phyloP scores from a whole-genome alignment of 2,113 vertebrate genomes.

The Cavia aperea region DNA sequence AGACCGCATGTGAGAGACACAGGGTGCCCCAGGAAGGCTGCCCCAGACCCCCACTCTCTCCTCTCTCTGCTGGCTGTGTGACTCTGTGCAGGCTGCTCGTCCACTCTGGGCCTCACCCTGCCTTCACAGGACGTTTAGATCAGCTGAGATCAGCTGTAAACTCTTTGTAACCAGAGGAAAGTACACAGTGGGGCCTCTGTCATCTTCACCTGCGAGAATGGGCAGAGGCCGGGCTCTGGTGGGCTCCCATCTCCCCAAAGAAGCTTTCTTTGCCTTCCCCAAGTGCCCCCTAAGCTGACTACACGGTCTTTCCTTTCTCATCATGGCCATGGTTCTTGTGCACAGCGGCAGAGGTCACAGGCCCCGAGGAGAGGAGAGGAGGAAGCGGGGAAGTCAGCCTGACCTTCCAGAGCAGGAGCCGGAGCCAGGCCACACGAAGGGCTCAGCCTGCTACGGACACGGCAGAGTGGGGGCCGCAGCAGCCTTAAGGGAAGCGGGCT shows the following conservation, averaged over 20 bases:
- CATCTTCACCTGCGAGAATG: fast-evolving
- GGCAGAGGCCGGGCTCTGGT: background rate
- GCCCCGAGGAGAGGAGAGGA: background rate
- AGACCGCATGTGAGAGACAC: background rate
- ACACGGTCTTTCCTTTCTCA: background rate
- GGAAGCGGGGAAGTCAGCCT: background rate
- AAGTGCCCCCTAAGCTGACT: background rate
- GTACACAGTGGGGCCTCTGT: fast-evolving
- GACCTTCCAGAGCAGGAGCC: background rate
- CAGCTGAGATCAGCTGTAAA: background rate
- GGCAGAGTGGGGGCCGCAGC: background rate
- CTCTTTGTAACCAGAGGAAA: background rate
- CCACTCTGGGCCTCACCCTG: background rate
- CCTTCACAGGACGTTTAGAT: background rate
- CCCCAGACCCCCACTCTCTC: background rate
- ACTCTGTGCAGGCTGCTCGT: background rate
- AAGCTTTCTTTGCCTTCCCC: background rate
- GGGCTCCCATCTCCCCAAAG: background rate
- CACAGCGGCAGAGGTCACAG: background rate
- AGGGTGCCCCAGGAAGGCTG: background rate
- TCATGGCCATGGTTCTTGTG: background rate
- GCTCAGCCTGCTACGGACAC: background rate
- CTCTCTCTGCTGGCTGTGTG: background rate
- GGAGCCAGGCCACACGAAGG: background rate
- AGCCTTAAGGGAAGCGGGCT: background rate